Base-by-base conservation (phyloP, 2,113 vertebrate species). In the Oryzias woworae region DNA sequence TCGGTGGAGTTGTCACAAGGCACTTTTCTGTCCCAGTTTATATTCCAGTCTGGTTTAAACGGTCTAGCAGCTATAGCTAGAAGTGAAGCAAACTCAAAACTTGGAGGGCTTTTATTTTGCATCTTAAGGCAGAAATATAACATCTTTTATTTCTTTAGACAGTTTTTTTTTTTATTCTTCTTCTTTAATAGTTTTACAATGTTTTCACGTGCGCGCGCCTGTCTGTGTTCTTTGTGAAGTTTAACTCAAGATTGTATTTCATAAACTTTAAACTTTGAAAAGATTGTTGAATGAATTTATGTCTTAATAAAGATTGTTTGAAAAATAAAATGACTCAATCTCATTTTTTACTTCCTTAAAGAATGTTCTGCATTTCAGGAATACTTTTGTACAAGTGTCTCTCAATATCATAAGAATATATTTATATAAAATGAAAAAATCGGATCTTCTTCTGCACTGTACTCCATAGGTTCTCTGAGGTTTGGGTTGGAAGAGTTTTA, bases 241-340 rank as follows among this genome's bases (percentile, higher is more conserved):
- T 84, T 75, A 81, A 85, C 80, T 86, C 65, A 67, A 72, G 84
- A 87, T 87, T 87, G 87, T 89, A 86, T 91, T 90, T 89, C 87
- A 87, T 84, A 83, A 82, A 80, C 81, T 88, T 89, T 82, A 84
- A 86, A 83, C 85, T 88, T 87, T 91, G 62, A 87, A 79, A 86
- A 78, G 78, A 86, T 88, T 91, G 88, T 87, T 90, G 86, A 88
- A 89, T 89, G 86, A 90, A 83, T 87, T 89, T 80, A 82, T 87
- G 92, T 93, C 90, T 88, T 91, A 89, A 91, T 86, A 83, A 87
- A 85, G 79, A 89, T 85, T 89, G 89, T 90, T 90, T 90, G 87
- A 87, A 88, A 88, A 90, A 89, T 84, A 92, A 89, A 90, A 84
- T 62, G 81, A 63, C 63, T 89, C 88, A 86, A 91, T 91, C 85